Conservation (phyloP, 2,113 vertebrate species). For the Rhea pennata region DNA sequence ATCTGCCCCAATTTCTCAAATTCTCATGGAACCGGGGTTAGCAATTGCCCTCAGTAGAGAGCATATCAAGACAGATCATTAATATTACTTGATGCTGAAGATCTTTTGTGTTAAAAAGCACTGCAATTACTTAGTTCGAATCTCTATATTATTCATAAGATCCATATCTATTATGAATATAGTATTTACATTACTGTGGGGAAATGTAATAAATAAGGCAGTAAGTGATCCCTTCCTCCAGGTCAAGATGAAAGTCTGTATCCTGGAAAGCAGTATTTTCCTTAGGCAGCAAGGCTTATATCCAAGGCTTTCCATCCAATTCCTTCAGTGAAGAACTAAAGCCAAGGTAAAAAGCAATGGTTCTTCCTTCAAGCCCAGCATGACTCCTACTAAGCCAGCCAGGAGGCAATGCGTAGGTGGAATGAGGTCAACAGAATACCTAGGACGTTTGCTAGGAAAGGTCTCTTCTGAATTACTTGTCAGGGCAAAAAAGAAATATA, state of each 20-base stretch:
- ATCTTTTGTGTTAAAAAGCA: slow-evolving; percentile 62
- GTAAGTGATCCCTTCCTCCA: slow-evolving; percentile 20
- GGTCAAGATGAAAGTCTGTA: slow-evolving; percentile 24
- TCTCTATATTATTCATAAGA: slow-evolving; percentile 74
- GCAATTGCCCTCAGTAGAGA: slow-evolving; percentile 51
- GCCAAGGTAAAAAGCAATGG: neutral
- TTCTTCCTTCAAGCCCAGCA: neutral
- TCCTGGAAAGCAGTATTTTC: slow-evolving; percentile 11
- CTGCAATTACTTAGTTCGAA: slow-evolving; percentile 55
- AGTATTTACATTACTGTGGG: slow-evolving; percentile 61
- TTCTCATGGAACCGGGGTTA: slow-evolving; percentile 43
- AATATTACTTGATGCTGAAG: slow-evolving; percentile 33
- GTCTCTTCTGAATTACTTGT: neutral
- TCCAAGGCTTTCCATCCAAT: neutral
- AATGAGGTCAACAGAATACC: neutral
- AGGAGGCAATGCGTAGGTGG: neutral
- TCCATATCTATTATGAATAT: slow-evolving; percentile 69
- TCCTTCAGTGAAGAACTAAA: neutral
- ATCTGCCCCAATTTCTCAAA: slow-evolving; percentile 45
- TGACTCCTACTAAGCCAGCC: rapidly evolving
- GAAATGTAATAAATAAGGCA: slow-evolving; percentile 71
- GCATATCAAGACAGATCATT: slow-evolving; percentile 47
- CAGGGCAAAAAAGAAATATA: neutral
- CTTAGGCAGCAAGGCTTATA: slow-evolving; percentile 24
- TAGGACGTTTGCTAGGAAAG: neutral